Evolutionary conservation across 1,140 invertebrate genomes (phyloP).

Genomic region (Paramacrobiotus metropolitanus): DNA sequence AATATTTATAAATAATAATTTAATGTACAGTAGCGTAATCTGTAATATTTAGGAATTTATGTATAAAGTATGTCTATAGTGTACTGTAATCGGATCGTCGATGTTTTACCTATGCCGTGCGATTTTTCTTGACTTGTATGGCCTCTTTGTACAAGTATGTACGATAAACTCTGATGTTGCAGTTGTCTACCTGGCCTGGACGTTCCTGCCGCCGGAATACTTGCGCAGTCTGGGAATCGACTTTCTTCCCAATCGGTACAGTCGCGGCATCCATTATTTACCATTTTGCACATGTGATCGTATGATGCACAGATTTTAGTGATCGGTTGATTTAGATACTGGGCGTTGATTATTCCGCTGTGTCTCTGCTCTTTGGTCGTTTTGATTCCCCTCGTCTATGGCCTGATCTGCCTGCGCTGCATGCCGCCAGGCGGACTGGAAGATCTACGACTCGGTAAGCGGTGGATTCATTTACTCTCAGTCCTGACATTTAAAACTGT

Average conservation of each 20-base stretch:
- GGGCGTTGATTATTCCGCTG: background rate
- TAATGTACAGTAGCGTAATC: background rate
- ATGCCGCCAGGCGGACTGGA: background rate
- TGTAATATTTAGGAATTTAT: no score
- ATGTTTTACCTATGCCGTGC: no score
- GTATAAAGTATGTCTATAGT: no score
- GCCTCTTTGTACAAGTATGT: background rate
- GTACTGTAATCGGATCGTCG: background rate
- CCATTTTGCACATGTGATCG: background rate
- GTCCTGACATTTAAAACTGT: background rate
- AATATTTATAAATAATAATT: background rate
- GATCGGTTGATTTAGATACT: background rate
- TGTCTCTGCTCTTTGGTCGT: background rate
- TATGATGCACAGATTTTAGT: background rate
- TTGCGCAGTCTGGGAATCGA: background rate
- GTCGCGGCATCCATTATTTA: background rate
- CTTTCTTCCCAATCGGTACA: background rate
- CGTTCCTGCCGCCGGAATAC: background rate
- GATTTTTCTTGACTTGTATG: no score
- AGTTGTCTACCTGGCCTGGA: background rate
- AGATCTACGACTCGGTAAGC: background rate
- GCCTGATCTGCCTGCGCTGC: background rate
- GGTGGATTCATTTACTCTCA: background rate
- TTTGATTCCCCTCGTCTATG: background rate
- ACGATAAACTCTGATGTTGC: background rate